Evolutionary conservation across 2,113 vertebrate genomes (phyloP), one percentile per base, ranked within the genome.

Genomic region (Sisor rabdophorus): DNA sequence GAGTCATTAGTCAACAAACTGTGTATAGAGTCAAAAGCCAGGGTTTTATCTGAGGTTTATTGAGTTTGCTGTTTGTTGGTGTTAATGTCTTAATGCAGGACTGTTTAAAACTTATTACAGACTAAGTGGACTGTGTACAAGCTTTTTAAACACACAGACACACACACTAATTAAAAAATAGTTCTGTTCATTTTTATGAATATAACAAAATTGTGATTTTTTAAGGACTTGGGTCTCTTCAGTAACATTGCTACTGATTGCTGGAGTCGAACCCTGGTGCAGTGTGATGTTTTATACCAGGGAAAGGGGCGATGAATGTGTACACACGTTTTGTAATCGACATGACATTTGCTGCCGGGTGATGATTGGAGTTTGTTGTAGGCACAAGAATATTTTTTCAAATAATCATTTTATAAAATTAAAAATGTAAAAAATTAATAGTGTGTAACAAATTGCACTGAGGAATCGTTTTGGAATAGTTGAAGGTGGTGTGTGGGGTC

Each of bases 21-120:
- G 17, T 0, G 50, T 22, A 50, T 68, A 50, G 48, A 4, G 4
- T 50, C 22, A 44, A 26, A 22, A 67, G 44, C 64, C 26, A 44
- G 47, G 44, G 22, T 50, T 68, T 50, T 64, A 36, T 64, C 20
- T 40, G 19, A 20, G 20, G 22, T 68, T 50, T 17, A 48, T 11
- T 68, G 40, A 50, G 44, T 11, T 67, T 13, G 40, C 16, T 50
- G 24, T 69, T 69, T 69, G 44, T 65, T n/a, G 40, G 61, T 68
- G 15, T 26, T 26, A n/a, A 28, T 69, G 47, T 52, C 24, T 52
- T 4, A 52, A 12, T 69, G 47, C 22, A 26, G 65, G 65, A 28
- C 65, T 69, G 65, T 69, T 28, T 48, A 16, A 24, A 67, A 50
- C 50, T 68, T 50, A 68, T 47, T 47, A 47, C 13, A 67, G 63